Evolutionary conservation across 2,113 vertebrate genomes (phyloP), one percentile per base, ranked within the genome.

Genomic region (Cygnus atratus): DNA sequence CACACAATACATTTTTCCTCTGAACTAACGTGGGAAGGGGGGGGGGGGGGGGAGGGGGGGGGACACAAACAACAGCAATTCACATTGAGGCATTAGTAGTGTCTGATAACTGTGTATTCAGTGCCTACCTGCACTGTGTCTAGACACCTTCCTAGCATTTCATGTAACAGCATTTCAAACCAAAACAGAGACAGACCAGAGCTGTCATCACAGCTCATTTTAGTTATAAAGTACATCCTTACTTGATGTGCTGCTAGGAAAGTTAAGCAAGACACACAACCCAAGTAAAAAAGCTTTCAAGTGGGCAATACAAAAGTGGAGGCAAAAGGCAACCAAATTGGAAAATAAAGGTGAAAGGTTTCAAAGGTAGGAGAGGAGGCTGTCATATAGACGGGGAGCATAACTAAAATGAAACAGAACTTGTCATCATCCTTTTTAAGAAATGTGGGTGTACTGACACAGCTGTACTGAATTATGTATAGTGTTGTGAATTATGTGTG

Each of bases 201-300:
- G 71, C 86, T 93, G 95, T 94, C 93, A 96, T 70, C 41, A 63
- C 29, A 67, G 71, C 57, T 92, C 65, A 72, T 90, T 93, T 86
- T 58, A 92, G 77, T 92, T 93, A 79, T 73, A 78, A 93, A 95
- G 31, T 78, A 7, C 25, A 67, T 57, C 59, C 58, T 68, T 92
- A 28, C 57, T 75, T 79, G 66, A 52, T 61, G 21, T 61, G 48
- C 46, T 91, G 43, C 77, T 95, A 44, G 19, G 24, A 92, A 92
- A 97, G 46, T 68, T 90, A 90, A 82, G 58, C 33, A 79, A 88
- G 70, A 80, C 72, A 77, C 20, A 37, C 21, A 72, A 68, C 29
- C 29, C 44, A 59, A 65, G 77, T 35, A n/a, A 89, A 91, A 79
- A 57, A 46, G 6, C 41, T 74, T 95, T 84, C 61, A 88, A 66